Percentiles rank a stretch among this genome's conserved stretches.
Evolutionary conservation across 1,140 invertebrate species (phyloP).

Genomic region (Coptotermes formosanus): DNA sequence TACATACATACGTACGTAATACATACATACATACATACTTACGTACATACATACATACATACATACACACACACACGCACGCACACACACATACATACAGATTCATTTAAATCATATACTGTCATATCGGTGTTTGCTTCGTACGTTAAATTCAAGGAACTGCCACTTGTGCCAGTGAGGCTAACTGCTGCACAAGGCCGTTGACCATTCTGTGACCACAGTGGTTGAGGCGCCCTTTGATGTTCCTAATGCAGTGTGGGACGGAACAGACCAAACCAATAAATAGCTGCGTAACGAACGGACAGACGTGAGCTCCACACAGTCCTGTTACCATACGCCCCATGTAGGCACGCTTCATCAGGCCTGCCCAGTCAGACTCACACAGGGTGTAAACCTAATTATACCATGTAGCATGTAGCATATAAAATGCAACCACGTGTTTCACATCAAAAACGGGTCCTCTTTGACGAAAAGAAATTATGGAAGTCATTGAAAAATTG

Average conservation of each 20-base stretch:
- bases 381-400: not conserved
- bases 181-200: no score
- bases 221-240: no score
- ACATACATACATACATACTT: no score
- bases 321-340: not conserved
- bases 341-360: not conserved
- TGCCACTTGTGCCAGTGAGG: no score
- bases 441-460: not conserved
- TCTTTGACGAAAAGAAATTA: slow-evolving; percentile 2
- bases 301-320: not conserved
- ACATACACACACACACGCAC: no score
- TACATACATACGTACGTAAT: no score
- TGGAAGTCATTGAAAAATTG: not conserved
- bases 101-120: no score
- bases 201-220: no score
- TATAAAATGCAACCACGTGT: not conserved
- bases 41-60: no score
- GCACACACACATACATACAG: no score
- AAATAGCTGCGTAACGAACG: not conserved
- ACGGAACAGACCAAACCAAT: not conserved
- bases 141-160: no score
- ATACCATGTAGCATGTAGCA: not conserved
- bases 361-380: not conserved
- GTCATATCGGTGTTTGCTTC: no score
- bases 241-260: not conserved